Percentiles rank a stretch among this genome's conserved stretches.
phyloP scores from a whole-genome alignment of 2,797 vertebrate genomes.

The Tenualosa ilisha region DNA sequence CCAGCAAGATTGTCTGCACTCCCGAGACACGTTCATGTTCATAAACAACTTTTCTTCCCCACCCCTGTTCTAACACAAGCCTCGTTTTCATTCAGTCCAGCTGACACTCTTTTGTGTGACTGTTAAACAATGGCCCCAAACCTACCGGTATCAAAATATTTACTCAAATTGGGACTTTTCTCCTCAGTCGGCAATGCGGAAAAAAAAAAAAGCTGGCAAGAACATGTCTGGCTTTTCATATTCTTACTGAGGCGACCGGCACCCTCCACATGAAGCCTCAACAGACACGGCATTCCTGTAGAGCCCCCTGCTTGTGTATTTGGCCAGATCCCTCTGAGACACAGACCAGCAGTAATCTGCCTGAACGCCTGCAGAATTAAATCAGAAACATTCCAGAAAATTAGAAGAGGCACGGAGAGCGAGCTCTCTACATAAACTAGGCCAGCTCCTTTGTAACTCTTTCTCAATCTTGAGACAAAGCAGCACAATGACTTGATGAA shows the following conservation, averaged over 20 bases:
- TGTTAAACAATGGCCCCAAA: not conserved
- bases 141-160: slow-evolving; percentile 14
- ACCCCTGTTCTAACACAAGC: not conserved
- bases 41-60: not conserved
- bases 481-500: not conserved
- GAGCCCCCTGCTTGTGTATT: not conserved
- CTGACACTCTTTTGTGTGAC: not conserved
- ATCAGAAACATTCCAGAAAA: slow-evolving; percentile 39
- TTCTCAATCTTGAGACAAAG: too few species aligned
- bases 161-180: not conserved
- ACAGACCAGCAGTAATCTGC: slow-evolving; percentile 28
- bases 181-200: not conserved
- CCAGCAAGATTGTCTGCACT: not conserved
- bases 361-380: slow-evolving; percentile 13
- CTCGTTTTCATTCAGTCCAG: not conserved
- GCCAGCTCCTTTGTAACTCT: not conserved
- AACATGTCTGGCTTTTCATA: not conserved
- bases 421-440: not conserved
- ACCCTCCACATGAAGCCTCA: not conserved
- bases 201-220: not conserved
- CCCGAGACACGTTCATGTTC: not conserved
- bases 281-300: not conserved
- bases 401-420: slow-evolving; percentile 38
- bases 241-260: not conserved
- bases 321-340: not conserved